Percentiles rank a stretch among this genome's conserved stretches.
Conservation (phyloP, 2,888 invertebrate species). For the Ophioninae sp. region DNA sequence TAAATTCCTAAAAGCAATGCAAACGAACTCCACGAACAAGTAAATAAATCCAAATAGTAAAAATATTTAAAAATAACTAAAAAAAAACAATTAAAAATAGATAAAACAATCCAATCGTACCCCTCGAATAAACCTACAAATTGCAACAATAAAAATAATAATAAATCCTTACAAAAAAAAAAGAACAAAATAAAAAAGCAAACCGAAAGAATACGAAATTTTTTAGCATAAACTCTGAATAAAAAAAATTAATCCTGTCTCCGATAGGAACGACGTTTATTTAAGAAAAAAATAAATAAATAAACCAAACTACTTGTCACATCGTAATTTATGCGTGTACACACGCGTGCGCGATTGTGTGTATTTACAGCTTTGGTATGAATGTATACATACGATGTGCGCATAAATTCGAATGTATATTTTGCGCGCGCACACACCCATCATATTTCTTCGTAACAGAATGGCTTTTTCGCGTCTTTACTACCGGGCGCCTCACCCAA, state of each 20-base stretch:
- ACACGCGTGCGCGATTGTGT: background rate
- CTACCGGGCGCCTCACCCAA: slow-evolving; percentile 47
- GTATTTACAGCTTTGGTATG: background rate
- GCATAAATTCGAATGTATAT: slow-evolving; percentile 32
- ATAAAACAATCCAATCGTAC: too few relatives aligned
- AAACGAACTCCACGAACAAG: too few relatives aligned
- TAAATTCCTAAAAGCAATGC: too few relatives aligned
- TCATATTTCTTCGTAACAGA: slow-evolving; percentile 62
- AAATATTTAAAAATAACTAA: too few relatives aligned
- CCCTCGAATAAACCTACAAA: too few relatives aligned
- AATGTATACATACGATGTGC: slow-evolving; percentile 1
- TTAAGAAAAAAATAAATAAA: background rate
- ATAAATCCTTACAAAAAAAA: too few relatives aligned
- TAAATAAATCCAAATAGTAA: too few relatives aligned
- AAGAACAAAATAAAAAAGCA: too few relatives aligned
- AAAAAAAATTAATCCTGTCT: background rate
- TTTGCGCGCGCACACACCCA: slow-evolving; percentile 26
- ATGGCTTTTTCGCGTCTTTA: slow-evolving; percentile 53
- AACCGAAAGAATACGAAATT: too few relatives aligned
- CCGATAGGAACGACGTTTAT: background rate
- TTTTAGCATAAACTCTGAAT: too few relatives aligned
- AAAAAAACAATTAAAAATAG: too few relatives aligned
- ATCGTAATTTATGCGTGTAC: background rate
- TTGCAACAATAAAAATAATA: too few relatives aligned
- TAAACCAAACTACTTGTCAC: background rate